Evolutionary conservation across 2,113 vertebrate genomes (phyloP).

Genomic region (Pteruthius melanotis): DNA sequence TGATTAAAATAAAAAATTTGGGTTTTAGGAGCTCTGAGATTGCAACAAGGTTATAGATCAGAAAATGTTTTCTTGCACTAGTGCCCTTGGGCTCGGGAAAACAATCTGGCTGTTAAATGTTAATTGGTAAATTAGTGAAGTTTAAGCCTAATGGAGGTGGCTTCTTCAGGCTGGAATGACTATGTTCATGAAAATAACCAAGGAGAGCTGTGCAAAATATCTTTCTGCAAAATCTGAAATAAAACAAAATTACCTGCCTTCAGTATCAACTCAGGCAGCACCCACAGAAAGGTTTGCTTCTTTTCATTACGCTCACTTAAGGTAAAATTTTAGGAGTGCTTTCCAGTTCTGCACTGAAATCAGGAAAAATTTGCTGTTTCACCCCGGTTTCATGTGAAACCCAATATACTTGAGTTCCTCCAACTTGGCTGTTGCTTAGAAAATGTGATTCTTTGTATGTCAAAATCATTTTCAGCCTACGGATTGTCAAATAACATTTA

Average conservation of each 20-base stretch:
- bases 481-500: neutral
- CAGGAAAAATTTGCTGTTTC: neutral
- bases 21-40: constrained; percentile 8
- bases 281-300: neutral
- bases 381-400: neutral
- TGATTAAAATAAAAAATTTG: neutral
- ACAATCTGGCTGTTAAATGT: constrained; percentile 48
- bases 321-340: neutral
- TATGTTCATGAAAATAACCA: neutral
- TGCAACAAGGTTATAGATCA: constrained; percentile 5
- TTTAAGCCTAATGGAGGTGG: neutral
- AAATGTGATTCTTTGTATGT: neutral
- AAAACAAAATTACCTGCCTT: neutral
- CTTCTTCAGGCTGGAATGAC: neutral
- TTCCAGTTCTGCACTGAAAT: neutral
- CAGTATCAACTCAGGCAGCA: neutral
- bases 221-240: neutral
- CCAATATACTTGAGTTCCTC: neutral
- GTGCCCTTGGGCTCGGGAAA: neutral
- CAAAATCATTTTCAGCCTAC: constrained; percentile 10
- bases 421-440: neutral
- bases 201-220: neutral
- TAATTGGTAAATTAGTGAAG: constrained; percentile 64
- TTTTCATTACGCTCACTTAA: neutral
- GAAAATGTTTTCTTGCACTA: constrained; percentile 24